These are phyloP conservation scores for Crepidodera aurea DNA, from an alignment of 2,888 invertebrate genomes.

Conservation along the genomic window DNA sequence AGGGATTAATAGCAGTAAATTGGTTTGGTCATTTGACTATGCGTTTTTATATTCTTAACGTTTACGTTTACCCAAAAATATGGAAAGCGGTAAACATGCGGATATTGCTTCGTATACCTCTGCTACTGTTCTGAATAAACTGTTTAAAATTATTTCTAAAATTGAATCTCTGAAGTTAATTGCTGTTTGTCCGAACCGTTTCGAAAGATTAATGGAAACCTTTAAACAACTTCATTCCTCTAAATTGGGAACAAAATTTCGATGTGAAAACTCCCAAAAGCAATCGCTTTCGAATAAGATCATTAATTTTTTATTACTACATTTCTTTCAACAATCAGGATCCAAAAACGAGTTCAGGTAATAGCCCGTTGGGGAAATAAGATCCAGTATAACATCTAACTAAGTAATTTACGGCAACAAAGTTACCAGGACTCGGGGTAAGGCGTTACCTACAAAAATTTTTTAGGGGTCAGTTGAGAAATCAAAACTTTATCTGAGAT, in stretches of 20 bases:
- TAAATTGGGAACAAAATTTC: constrained; percentile 8
- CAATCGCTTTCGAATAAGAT: constrained; percentile 30
- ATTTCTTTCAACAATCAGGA: constrained; percentile 30
- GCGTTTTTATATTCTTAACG: too few relatives aligned
- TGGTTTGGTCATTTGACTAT: too few relatives aligned
- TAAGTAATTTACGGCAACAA: constrained; percentile 31
- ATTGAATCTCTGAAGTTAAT: not conserved
- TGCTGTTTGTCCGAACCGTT: not conserved
- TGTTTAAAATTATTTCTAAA: not conserved
- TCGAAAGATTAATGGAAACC: constrained; percentile 4
- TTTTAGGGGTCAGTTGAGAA: too few relatives aligned
- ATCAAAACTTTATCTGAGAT: too few relatives aligned
- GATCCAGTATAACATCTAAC: constrained; percentile 29
- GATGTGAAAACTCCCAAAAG: constrained; percentile 26
- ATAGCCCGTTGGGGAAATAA: constrained; percentile 35
- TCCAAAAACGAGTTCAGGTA: constrained; percentile 30
- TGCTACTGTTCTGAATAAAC: too few relatives aligned
- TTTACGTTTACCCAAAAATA: too few relatives aligned
- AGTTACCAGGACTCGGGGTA: not conserved
- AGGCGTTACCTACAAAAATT: too few relatives aligned
- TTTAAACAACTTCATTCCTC: not conserved
- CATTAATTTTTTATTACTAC: constrained; percentile 32
- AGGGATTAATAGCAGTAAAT: too few relatives aligned
- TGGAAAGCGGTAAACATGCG: too few relatives aligned
- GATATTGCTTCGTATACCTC: too few relatives aligned